Percentiles rank a stretch among this genome's conserved stretches.
Evolutionary conservation across 2,113 vertebrate genomes (phyloP).

Genomic region (Phasianus colchicus): DNA sequence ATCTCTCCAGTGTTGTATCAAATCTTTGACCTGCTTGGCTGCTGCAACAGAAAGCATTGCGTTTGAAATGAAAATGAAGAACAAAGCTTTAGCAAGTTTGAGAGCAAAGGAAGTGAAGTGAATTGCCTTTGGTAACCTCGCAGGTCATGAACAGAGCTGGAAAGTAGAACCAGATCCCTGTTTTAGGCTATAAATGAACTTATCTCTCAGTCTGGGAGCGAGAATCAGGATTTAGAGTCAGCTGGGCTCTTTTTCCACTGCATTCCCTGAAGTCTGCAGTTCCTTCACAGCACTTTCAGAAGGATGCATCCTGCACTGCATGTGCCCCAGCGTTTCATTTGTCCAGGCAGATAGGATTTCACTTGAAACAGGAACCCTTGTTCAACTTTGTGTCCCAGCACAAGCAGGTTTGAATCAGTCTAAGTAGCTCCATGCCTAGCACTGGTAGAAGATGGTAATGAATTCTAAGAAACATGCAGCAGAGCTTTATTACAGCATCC

Average conservation of each 20-base stretch:
- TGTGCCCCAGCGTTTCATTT: background rate
- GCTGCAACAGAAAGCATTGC: background rate
- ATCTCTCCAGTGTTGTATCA: fast-evolving
- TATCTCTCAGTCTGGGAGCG: background rate
- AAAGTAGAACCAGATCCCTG: background rate
- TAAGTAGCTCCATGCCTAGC: background rate
- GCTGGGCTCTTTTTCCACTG: fast-evolving
- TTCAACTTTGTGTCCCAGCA: background rate
- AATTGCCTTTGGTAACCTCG: background rate
- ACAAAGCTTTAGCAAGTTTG: background rate
- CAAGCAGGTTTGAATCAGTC: background rate
- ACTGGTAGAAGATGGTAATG: background rate
- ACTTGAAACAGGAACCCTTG: fast-evolving
- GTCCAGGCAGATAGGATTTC: background rate
- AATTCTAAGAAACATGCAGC: background rate
- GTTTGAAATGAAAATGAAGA: background rate
- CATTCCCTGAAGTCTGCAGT: background rate
- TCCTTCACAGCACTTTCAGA: background rate
- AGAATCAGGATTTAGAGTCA: background rate
- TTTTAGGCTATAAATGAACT: background rate
- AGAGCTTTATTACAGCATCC: background rate
- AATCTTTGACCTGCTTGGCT: background rate
- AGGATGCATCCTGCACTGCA: fast-evolving
- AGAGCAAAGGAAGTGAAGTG: background rate
- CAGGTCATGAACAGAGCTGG: background rate